Percentiles rank a stretch among this genome's conserved stretches.
phyloP scores from a whole-genome alignment of 2,113 vertebrate genomes.

The Crotalus helleri region DNA sequence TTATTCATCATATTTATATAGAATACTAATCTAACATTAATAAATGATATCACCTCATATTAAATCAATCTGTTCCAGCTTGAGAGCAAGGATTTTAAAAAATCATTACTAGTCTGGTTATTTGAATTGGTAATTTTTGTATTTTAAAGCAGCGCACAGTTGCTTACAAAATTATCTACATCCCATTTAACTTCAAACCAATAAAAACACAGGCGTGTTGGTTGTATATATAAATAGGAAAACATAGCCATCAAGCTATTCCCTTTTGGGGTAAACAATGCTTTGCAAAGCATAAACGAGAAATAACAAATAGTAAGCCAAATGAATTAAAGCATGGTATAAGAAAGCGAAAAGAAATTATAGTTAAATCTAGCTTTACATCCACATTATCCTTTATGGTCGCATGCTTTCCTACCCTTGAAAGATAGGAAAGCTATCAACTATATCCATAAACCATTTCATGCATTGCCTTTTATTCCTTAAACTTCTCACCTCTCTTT shows the following conservation, averaged over 20 bases:
- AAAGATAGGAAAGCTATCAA: not conserved
- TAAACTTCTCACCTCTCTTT: not conserved
- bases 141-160: not conserved
- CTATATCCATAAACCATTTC: not conserved
- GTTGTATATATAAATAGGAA: not conserved
- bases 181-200: not conserved
- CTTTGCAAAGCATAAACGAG: not conserved
- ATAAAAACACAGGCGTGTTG: not conserved
- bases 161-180: not conserved
- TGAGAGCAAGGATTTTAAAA: not conserved
- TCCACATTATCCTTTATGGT: not conserved
- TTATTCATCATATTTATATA: not conserved
- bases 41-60: not conserved
- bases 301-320: not conserved
- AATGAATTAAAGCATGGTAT: not conserved
- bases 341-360: not conserved
- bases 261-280: not conserved
- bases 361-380: not conserved
- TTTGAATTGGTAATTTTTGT: not conserved
- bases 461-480: not conserved
- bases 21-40: not conserved
- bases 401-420: not conserved
- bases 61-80: not conserved
- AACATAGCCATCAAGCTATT: not conserved
- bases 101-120: not conserved